Base-by-base conservation (phyloP, 2,113 vertebrate species). In the Barbus barbus region DNA sequence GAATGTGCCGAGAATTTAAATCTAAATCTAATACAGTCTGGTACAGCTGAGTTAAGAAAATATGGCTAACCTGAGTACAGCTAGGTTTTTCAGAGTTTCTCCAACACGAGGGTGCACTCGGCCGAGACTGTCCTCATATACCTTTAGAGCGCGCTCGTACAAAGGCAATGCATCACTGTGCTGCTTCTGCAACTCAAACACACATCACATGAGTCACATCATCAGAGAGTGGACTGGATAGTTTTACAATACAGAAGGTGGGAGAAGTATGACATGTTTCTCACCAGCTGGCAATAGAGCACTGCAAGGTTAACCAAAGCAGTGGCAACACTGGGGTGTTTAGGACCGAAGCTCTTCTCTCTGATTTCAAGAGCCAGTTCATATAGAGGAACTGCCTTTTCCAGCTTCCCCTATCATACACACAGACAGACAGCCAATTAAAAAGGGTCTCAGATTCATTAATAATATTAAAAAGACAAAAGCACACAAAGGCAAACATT, bases 251-350 rank as follows among this genome's bases (percentile, higher is more conserved):
- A 6, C 9, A 22, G 24, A 4, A n/a, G 1, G 4, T 22, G 18
- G 51, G 2, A 0, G 0, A 53, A 33, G 22, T 26, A 4, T 5
- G 26, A 75, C 7, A 20, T 1, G 16, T 12, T 73, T 85, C 96
- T 94, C 90, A 99, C 98, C 94, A 99, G 94, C 75, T 99, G 97
- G 90, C 97, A 97, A 89, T 97, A 96, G 82, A 99, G 95, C 4
- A 99, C 98, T 60, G 96, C 98, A 79, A 99, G 90, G 88, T 99
- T 99, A 44, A 99, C 98, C 90, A 99, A 91, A 41, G 98, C 98
- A n/a, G 98, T 99, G 72, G 98, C 98, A 77, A 99, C 97, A 67
- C 98, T 98, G 0, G 98, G 98, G 84, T 99, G 98, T 88, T 97
- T 98, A n/a, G 96, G 95, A 1, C 98, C 98, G 89, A 99, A 99